Evolutionary conservation across 2,888 invertebrate species (phyloP).

Genomic region (Dione juno): DNA sequence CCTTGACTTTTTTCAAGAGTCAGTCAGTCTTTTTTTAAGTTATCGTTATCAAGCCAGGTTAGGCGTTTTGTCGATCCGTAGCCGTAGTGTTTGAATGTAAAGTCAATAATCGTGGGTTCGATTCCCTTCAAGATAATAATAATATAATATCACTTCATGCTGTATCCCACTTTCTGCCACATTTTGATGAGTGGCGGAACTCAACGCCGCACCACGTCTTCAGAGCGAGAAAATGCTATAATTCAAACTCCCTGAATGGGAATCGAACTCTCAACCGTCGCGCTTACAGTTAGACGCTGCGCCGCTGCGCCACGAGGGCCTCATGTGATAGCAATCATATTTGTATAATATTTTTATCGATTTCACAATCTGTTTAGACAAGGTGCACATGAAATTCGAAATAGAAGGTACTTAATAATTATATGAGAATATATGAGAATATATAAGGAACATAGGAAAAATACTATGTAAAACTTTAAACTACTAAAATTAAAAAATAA

Average conservation of each 20-base stretch:
- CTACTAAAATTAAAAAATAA: too few species aligned
- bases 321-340: too few species aligned
- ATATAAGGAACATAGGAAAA: too few species aligned
- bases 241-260: too few species aligned
- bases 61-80: too few species aligned
- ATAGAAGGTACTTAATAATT: too few species aligned
- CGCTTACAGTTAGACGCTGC: neutral
- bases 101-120: neutral
- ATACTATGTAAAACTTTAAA: too few species aligned
- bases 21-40: neutral
- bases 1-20: neutral
- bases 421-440: too few species aligned
- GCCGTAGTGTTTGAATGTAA: too few species aligned
- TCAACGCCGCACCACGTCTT: neutral
- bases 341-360: neutral
- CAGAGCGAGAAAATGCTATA: too few species aligned
- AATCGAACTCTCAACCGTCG: neutral
- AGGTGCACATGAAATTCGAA: neutral
- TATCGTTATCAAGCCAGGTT: neutral
- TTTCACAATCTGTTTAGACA: neutral
- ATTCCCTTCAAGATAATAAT: neutral
- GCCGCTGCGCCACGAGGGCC: neutral
- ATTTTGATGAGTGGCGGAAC: neutral
- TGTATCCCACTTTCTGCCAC: too few species aligned
- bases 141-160: too few species aligned